Evolutionary conservation across 2,797 vertebrate genomes (phyloP).

Genomic region (Champsocephalus esox): DNA sequence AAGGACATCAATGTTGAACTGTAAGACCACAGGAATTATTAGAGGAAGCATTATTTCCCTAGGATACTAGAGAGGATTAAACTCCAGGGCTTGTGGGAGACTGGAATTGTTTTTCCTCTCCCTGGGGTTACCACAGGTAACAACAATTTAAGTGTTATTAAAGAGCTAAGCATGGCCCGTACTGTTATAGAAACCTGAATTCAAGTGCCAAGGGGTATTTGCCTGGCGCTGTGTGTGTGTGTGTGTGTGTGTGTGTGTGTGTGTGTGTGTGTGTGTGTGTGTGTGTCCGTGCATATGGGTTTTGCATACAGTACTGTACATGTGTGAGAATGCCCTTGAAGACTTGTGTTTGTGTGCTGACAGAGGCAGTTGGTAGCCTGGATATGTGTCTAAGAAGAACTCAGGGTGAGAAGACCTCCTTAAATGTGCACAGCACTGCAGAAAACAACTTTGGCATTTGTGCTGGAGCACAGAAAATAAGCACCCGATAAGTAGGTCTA

Average conservation of each 20-base stretch:
- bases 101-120: constrained; percentile 77
- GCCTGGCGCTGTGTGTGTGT: constrained; percentile 30
- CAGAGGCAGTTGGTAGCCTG: constrained; percentile 59
- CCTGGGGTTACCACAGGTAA: constrained; percentile 77
- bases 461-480: constrained; percentile 75
- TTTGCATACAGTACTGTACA: constrained; percentile 33
- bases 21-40: constrained; percentile 73
- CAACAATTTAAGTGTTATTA: constrained; percentile 80
- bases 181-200: constrained; percentile 71
- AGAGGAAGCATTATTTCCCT: constrained; percentile 76
- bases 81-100: constrained; percentile 70
- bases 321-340: constrained; percentile 51
- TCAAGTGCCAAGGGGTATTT: constrained; percentile 67
- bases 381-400: constrained; percentile 70
- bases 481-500: constrained; percentile 74
- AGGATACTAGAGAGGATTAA: constrained; percentile 75
- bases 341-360: constrained; percentile 67
- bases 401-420: constrained; percentile 70
- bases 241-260: no score
- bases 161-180: constrained; percentile 78
- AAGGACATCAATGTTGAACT: constrained; percentile 70
- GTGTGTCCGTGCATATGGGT: constrained; percentile 36
- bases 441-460: constrained; percentile 78
- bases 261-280: not conserved
- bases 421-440: constrained; percentile 76